These are phyloP conservation scores for Acanthis flammea DNA, from an alignment of 2,797 vertebrate species.

Conservation along the genomic window DNA sequence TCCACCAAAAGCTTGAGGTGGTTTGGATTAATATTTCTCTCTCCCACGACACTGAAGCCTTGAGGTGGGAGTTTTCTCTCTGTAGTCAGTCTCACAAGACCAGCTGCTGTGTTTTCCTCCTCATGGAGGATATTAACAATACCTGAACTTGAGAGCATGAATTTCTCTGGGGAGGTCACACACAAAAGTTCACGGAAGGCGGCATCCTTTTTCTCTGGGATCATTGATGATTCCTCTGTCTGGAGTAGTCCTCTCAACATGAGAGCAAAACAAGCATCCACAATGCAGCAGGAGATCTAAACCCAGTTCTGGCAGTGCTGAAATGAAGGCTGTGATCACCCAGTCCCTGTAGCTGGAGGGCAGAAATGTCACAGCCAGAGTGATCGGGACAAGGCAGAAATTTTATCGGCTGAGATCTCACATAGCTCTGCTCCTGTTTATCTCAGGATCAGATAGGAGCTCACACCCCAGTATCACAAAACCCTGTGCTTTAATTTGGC, in stretches of 20 bases:
- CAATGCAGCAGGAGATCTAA: not conserved
- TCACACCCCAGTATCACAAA: not conserved
- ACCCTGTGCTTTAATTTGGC: slow-evolving; percentile 6
- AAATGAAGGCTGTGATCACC: slow-evolving; percentile 13
- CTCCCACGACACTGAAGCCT: not conserved
- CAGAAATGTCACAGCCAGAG: slow-evolving; percentile 1
- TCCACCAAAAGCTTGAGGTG: not conserved
- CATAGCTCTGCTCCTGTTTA: not conserved
- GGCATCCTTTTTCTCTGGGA: not conserved
- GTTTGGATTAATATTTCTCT: not conserved
- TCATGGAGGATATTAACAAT: not conserved
- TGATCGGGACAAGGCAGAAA: not conserved
- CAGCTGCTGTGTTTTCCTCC: not conserved
- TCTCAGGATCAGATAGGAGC: not conserved
- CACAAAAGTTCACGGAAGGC: not conserved
- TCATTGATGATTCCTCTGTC: not conserved
- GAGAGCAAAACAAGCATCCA: not conserved
- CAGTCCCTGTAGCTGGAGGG: not conserved
- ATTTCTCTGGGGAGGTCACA: not conserved
- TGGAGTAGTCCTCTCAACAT: not conserved
- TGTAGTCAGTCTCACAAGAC: not conserved
- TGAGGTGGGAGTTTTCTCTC: not conserved
- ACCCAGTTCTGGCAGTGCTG: not conserved
- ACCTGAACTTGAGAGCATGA: not conserved
- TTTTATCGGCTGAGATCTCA: not conserved